A percentile compares a stretch with the other conserved stretches of the same genome.
Evolutionary conservation across 2,888 invertebrate genomes (phyloP).

Genomic region (Hirtodrosophila histrioides): DNA sequence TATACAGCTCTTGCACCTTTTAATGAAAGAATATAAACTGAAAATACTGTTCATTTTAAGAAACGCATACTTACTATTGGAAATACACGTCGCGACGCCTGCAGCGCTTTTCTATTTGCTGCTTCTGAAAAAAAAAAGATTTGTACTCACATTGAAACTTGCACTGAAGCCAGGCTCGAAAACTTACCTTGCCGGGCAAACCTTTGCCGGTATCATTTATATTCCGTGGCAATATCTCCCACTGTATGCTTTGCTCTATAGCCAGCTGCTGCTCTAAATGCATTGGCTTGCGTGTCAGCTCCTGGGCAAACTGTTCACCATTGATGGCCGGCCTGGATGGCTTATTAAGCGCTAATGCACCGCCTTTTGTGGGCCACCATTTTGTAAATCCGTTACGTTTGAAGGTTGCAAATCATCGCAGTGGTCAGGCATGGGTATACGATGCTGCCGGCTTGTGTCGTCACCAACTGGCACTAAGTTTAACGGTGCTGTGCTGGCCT

Average conservation of each 20-base stretch:
- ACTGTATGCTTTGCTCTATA: too few relatives aligned
- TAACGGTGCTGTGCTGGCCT: constrained; percentile 26
- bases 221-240: constrained; percentile 42
- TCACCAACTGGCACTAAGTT: too few relatives aligned
- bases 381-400: neutral
- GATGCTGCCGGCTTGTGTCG: constrained; percentile 2
- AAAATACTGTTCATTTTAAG: neutral
- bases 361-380: neutral
- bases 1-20: constrained; percentile 33
- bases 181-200: neutral
- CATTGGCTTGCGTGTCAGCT: constrained; percentile 60
- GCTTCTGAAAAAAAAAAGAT: neutral
- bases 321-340: constrained; percentile 68
- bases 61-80: constrained; percentile 15
- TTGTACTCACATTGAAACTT: too few relatives aligned
- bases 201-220: constrained; percentile 5
- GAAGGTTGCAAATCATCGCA: constrained; percentile 41
- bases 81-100: neutral
- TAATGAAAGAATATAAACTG: neutral
- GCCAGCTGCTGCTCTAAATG: too few relatives aligned
- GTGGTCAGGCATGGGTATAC: neutral
- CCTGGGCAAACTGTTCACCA: constrained; percentile 75
- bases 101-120: neutral
- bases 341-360: constrained; percentile 55
- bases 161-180: neutral